phyloP scores from a whole-genome alignment of 1,140 invertebrate species.

The Aphelenchoides fujianensis region DNA sequence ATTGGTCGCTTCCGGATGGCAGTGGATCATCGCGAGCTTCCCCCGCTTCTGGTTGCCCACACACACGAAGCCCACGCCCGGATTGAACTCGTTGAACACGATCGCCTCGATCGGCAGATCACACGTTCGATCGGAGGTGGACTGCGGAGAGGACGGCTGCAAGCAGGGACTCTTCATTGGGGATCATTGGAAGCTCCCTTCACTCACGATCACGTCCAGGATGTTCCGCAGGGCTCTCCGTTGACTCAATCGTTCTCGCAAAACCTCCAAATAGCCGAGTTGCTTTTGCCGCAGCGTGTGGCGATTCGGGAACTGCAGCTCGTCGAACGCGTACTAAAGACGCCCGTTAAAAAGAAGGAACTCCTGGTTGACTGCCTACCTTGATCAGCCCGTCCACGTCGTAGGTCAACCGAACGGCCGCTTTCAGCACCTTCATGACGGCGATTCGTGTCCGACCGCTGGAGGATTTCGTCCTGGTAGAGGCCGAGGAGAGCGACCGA shows the following conservation, averaged over 20 bases:
- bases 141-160: slow-evolving; percentile 1
- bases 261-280: slow-evolving; percentile 64
- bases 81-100: slow-evolving; percentile 42
- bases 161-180: not conserved
- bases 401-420: slow-evolving; percentile 65
- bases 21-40: slow-evolving; percentile 62
- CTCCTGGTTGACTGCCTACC: slow-evolving; percentile 42
- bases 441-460: slow-evolving; percentile 65
- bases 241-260: slow-evolving; percentile 65
- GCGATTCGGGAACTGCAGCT: slow-evolving; percentile 65
- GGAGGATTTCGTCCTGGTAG: slow-evolving; percentile 64
- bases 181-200: not conserved
- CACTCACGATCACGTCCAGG: slow-evolving; percentile 36
- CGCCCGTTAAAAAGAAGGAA: not conserved
- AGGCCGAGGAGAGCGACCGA: slow-evolving; percentile 76
- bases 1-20: slow-evolving; percentile 59
- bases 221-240: slow-evolving; percentile 59
- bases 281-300: slow-evolving; percentile 65
- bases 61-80: slow-evolving; percentile 60
- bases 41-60: slow-evolving; percentile 65
- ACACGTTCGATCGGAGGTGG: slow-evolving; percentile 47
- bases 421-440: slow-evolving; percentile 66
- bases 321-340: slow-evolving; percentile 66
- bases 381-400: slow-evolving; percentile 66
- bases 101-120: slow-evolving; percentile 55